Evolutionary conservation across 2,113 vertebrate genomes (phyloP).

Genomic region (Phaetusa simplex): DNA sequence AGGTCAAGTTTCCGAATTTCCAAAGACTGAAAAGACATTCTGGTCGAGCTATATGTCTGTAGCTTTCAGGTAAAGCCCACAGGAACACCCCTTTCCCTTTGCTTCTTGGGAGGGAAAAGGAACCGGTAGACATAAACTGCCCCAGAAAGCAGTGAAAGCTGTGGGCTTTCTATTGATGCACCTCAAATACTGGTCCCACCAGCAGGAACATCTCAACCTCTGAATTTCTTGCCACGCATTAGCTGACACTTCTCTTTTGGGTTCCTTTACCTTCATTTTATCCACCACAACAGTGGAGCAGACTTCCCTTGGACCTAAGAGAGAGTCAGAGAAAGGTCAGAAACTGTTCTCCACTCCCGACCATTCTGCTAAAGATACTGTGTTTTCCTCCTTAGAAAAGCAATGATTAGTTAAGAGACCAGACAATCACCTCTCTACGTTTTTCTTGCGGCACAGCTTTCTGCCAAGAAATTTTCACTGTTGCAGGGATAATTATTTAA

Average conservation of each 20-base stretch:
- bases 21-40: not conserved
- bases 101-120: not conserved
- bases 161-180: not conserved
- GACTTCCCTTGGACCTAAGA: not conserved
- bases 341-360: not conserved
- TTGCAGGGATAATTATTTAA: not conserved
- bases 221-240: not conserved
- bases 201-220: not conserved
- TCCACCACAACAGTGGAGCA: not conserved
- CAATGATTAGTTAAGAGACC: not conserved
- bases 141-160: not conserved
- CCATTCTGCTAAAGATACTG: not conserved
- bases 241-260: not conserved
- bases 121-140: not conserved
- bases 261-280: not conserved
- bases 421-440: not conserved
- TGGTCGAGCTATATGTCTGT: not conserved
- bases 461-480: not conserved
- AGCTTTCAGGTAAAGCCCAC: not conserved
- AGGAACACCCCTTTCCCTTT: not conserved
- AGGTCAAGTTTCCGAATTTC: not conserved
- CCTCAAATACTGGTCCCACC: not conserved
- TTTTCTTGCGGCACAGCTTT: not conserved
- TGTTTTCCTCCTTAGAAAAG: not conserved
- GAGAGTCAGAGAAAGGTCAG: not conserved